Evolutionary conservation across 2,888 invertebrate genomes (phyloP), one percentile per base, ranked within the genome.

Genomic region (Nymphalis polychloros): DNA sequence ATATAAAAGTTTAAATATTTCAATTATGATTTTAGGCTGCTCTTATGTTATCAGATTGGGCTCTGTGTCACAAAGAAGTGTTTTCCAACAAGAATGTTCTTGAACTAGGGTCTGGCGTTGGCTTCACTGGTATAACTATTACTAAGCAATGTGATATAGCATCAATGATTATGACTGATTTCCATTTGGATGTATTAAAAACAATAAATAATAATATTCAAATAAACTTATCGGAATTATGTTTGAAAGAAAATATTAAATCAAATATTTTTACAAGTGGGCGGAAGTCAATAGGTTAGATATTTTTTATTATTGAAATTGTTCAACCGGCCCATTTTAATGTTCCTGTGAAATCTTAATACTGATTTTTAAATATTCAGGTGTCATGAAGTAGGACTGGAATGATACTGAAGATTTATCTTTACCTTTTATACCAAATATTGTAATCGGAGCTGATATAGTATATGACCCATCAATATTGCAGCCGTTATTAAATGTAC

Each of bases 21-120:
- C 61, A 69, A 64, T 59, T 63, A 70, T 73, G 70, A 65, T 89
- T 93, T 74, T 79, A 96, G 95, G 97, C 96, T 49, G 94, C 95
- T 0, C 78, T 95, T 64, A 94, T 94, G 64, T 84, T 97, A 63
- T 93, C 95, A 47, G 95, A 97, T 81, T 97, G 96, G 95, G 93
- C 94, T 52, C 73, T 95, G 13, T 81, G 87, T 66, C 94, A 96
- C 78, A 84, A 85, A 76, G 75, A 89, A 10, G 59, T 86, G 31
- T 90, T 96, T 55, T 64, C 77, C 8, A 83, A 88, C 13, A 96
- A 95, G 85, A 88, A 83, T 57, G 79, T 97, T 6, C 77, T 97
- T 7, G 97, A 97, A 88, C 87, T 97, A 6, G 97, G 97, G 16
- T 95, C 96, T 16, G 97, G 97, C 35, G 93, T 95, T 20, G 97